These are phyloP conservation scores for Alviniconcha strummeri DNA, from an alignment of 2,888 invertebrate species.

Conservation along the genomic window DNA sequence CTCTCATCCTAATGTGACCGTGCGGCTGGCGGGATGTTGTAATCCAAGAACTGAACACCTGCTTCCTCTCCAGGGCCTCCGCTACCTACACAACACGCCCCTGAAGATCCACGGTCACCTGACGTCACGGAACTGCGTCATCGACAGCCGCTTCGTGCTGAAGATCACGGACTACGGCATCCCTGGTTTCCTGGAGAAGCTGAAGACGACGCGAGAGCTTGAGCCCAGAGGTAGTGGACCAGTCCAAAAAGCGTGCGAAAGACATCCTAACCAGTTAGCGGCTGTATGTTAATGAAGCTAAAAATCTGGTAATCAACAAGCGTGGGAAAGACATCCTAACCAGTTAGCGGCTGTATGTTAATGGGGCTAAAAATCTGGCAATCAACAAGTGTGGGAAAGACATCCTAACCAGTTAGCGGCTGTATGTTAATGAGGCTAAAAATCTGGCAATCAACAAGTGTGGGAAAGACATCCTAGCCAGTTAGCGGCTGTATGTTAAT, in stretches of 20 bases:
- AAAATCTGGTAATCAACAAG: too few relatives aligned
- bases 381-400: too few relatives aligned
- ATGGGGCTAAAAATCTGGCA: too few relatives aligned
- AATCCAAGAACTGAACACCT: not conserved
- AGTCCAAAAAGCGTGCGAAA: not conserved
- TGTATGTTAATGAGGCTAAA: too few relatives aligned
- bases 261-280: too few relatives aligned
- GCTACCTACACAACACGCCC: conserved; percentile 87
- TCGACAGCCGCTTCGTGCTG: conserved; percentile 96
- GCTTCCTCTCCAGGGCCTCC: conserved; percentile 82
- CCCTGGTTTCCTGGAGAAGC: conserved; percentile 74
- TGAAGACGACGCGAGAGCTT: conserved; percentile 53
- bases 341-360: too few relatives aligned
- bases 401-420: too few relatives aligned
- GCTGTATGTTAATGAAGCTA: too few relatives aligned
- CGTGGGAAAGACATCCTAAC: too few relatives aligned
- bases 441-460: too few relatives aligned
- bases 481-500: too few relatives aligned
- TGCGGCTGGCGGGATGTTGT: not conserved
- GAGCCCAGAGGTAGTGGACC: conserved; percentile 79
- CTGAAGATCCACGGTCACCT: conserved; percentile 90
- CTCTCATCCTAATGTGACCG: not conserved
- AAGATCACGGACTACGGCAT: conserved; percentile 95
- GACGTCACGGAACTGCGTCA: conserved; percentile 92
- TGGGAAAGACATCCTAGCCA: too few relatives aligned